Evolutionary conservation across 2,113 vertebrate species (phyloP).

Genomic region (Gavialis gangeticus): DNA sequence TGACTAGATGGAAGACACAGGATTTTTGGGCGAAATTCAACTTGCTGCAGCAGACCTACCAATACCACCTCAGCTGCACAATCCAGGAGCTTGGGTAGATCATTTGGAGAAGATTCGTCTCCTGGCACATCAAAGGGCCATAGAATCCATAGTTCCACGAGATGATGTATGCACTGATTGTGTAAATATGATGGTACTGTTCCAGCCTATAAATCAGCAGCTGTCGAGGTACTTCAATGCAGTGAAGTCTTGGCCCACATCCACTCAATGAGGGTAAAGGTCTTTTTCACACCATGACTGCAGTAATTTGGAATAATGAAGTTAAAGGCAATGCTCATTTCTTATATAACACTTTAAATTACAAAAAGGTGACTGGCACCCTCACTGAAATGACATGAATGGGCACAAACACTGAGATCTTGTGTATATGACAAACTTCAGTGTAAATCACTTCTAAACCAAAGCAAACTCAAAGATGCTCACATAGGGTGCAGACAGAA

Average conservation of each 20-base stretch:
- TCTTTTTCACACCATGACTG: not conserved
- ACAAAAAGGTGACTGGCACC: not conserved
- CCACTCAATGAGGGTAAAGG: accelerated
- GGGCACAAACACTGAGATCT: not conserved
- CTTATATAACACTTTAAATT: not conserved
- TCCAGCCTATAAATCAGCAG: not conserved
- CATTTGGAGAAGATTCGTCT: not conserved
- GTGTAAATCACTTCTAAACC: not conserved
- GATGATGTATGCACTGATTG: not conserved
- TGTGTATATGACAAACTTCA: not conserved
- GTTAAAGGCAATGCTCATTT: not conserved
- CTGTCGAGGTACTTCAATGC: not conserved
- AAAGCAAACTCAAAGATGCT: not conserved
- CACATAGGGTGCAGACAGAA: no score
- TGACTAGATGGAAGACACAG: not conserved
- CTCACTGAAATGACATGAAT: not conserved
- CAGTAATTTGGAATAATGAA: not conserved
- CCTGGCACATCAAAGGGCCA: not conserved
- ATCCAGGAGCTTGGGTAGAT: not conserved
- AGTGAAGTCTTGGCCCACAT: not conserved
- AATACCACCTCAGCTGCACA: not conserved
- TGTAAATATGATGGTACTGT: not conserved
- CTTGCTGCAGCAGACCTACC: not conserved
- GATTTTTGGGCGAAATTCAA: not conserved
- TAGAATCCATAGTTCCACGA: not conserved